phyloP scores from a whole-genome alignment of 2,113 vertebrate genomes.

The Takifugu flavidus region DNA sequence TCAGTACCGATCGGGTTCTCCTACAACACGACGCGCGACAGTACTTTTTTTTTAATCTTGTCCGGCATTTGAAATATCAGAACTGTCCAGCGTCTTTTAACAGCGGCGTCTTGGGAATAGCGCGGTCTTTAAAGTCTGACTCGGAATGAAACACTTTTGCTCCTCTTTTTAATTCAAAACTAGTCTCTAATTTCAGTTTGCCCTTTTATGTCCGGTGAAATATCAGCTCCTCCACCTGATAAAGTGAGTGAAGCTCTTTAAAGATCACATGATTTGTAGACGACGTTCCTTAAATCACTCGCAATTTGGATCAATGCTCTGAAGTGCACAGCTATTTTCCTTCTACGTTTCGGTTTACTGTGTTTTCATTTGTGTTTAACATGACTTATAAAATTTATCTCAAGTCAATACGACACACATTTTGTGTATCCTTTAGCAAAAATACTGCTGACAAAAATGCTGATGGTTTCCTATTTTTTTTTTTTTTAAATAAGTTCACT shows the following conservation, averaged over 20 bases:
- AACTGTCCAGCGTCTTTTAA: constrained; percentile 12
- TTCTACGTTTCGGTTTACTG: too few species aligned
- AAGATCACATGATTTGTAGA: constrained; percentile 6
- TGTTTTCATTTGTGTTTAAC: too few species aligned
- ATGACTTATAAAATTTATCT: too few species aligned
- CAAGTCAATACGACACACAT: too few species aligned
- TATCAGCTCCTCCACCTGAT: constrained; percentile 40
- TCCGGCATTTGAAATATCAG: constrained; percentile 27
- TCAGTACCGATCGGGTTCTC: neutral
- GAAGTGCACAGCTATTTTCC: too few species aligned
- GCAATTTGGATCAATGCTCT: too few species aligned
- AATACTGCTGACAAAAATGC: neutral
- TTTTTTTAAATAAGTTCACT: constrained; percentile 3
- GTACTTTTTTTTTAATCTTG: constrained; percentile 12
- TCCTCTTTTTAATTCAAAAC: constrained; percentile 36
- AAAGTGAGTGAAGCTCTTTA: constrained; percentile 20
- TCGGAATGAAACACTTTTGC: constrained; percentile 24
- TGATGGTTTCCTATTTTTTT: too few species aligned
- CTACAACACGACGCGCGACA: constrained; percentile 9
- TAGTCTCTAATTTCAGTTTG: constrained; percentile 32
- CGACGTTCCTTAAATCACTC: too few species aligned
- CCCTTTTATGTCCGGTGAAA: constrained; percentile 39
- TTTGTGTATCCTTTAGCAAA: too few species aligned
- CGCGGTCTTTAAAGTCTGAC: constrained; percentile 30
- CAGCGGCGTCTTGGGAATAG: constrained; percentile 8